These are phyloP conservation scores for Eupithecia insigniata DNA, from an alignment of 2,888 invertebrate species.

Conservation along the genomic window DNA sequence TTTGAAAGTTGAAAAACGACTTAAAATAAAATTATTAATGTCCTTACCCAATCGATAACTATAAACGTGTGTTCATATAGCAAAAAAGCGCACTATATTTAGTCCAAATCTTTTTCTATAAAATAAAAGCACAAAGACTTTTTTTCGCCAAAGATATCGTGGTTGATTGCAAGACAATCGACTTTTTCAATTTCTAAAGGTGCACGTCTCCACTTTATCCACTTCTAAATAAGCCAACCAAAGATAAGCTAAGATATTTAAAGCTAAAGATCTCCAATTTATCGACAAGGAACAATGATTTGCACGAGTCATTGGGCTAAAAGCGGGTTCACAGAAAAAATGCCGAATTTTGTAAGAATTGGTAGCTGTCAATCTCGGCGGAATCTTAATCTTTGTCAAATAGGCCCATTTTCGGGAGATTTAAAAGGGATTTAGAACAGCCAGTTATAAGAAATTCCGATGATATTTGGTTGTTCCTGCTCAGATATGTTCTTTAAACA, in stretches of 20 bases:
- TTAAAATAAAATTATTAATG: background rate
- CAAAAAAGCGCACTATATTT: background rate
- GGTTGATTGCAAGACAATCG: constrained; percentile 10
- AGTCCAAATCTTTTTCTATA: background rate
- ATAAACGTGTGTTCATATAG: background rate
- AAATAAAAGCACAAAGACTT: background rate
- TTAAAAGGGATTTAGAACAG: constrained; percentile 23
- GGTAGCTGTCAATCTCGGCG: constrained; percentile 38
- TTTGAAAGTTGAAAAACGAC: background rate
- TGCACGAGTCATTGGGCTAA: constrained; percentile 44
- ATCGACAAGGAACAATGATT: constrained; percentile 43
- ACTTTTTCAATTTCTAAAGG: constrained; percentile 16
- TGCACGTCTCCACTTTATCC: background rate
- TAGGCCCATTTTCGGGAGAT: constrained; percentile 28
- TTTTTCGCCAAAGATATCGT: background rate
- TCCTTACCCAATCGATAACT: background rate
- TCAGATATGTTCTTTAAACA: background rate
- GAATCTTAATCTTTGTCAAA: constrained; percentile 38
- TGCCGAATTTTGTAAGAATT: constrained; percentile 36
- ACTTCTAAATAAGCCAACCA: constrained; percentile 31
- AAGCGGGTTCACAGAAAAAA: constrained; percentile 36
- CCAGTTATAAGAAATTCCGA: constrained; percentile 9
- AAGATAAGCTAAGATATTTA: constrained; percentile 43
- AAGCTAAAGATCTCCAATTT: constrained; percentile 43
- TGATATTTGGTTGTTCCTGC: background rate